Conservation (phyloP, 2,888 invertebrate species). For the Therioaphis trifolii region DNA sequence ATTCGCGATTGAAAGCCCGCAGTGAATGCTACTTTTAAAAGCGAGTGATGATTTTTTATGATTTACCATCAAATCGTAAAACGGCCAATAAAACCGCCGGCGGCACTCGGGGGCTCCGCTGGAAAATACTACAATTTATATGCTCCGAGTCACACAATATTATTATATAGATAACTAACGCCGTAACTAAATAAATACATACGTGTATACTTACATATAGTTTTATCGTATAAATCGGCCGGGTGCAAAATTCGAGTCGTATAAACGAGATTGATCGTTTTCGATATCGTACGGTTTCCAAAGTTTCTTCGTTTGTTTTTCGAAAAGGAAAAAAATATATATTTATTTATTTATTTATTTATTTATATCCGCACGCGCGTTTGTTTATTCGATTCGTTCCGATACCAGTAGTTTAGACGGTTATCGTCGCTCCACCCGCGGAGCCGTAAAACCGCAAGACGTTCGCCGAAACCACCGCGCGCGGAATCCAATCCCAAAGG, state of each 20-base stretch:
- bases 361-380: no score
- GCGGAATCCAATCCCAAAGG: slow-evolving; percentile 3
- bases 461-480: not conserved
- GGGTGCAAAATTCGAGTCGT: slow-evolving; percentile 6
- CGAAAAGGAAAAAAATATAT: no score
- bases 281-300: not conserved
- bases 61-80: slow-evolving; percentile 32
- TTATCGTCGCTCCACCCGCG: not conserved
- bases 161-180: slow-evolving; percentile 1
- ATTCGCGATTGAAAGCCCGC: no score
- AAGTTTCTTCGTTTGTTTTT: not conserved
- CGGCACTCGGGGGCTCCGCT: not conserved
- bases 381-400: not conserved
- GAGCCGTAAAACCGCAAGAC: not conserved
- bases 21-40: no score
- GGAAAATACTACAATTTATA: slow-evolving; percentile 30
- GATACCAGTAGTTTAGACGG: not conserved
- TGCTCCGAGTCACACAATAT: not conserved
- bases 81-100: slow-evolving; percentile 29
- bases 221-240: no score
- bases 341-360: no score
- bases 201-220: no score
- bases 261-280: slow-evolving; percentile 33
- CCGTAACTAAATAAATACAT: no score
- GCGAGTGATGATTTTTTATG: slow-evolving; percentile 1